These are phyloP conservation scores for Sinonovacula constricta DNA, from an alignment of 1,140 invertebrate genomes.

Conservation along the genomic window DNA sequence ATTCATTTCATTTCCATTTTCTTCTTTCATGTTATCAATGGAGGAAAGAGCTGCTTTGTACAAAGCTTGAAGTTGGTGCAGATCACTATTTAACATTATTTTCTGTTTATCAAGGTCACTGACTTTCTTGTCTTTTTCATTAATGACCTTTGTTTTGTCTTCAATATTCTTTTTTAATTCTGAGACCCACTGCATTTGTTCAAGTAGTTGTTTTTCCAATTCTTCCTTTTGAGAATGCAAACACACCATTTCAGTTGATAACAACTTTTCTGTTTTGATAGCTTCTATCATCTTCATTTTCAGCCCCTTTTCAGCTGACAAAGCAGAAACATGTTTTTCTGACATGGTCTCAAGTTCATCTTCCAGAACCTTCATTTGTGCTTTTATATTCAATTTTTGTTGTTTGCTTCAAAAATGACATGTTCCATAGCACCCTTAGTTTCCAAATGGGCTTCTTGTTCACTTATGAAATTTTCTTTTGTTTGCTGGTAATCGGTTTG, in stretches of 20 bases:
- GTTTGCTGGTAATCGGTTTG: too few relatives aligned
- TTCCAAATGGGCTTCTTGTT: slow-evolving; percentile 40
- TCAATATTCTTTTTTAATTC: slow-evolving; percentile 32
- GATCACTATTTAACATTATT: slow-evolving; percentile 37
- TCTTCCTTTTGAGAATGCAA: slow-evolving; percentile 43
- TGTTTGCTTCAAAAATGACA: too few relatives aligned
- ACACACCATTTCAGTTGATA: too few relatives aligned
- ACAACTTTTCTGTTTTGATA: too few relatives aligned
- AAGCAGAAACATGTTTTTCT: too few relatives aligned
- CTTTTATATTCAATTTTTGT: too few relatives aligned
- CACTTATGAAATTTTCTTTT: slow-evolving; percentile 31
- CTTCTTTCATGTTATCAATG: neutral
- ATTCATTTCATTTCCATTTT: slow-evolving; percentile 14
- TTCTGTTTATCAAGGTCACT: slow-evolving; percentile 34
- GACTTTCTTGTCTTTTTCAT: slow-evolving; percentile 34
- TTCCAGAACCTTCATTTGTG: too few relatives aligned
- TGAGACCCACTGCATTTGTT: slow-evolving; percentile 38
- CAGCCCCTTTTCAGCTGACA: too few relatives aligned
- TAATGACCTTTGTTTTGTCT: slow-evolving; percentile 4
- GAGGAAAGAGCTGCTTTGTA: slow-evolving; percentile 5
- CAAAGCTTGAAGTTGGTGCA: slow-evolving; percentile 5
- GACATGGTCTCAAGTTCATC: too few relatives aligned
- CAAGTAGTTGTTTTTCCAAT: slow-evolving; percentile 32
- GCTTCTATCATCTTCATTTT: too few relatives aligned
- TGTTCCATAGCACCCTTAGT: slow-evolving; percentile 37